Evolutionary conservation across 2,888 invertebrate species (phyloP), one percentile per base, ranked within the genome.

Genomic region (Amphimallon solstitiale): DNA sequence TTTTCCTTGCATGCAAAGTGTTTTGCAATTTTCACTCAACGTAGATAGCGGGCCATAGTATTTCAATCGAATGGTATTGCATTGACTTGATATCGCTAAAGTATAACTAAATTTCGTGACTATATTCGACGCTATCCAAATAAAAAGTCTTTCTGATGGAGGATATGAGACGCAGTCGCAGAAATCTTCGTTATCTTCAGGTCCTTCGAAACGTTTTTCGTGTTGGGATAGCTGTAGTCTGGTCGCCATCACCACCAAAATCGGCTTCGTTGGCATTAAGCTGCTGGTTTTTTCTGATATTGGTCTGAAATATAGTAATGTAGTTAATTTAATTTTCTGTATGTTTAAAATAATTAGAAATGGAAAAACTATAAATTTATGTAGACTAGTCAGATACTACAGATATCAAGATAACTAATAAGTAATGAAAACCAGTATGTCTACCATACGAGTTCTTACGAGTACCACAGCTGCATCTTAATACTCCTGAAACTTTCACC

Each of bases 111-210:
- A 74, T 52, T 74, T 76, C 0, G 76, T 78, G 2, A 66, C 61
- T 21, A 80, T 68, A 69, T 80, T 80, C 0, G 80, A 81, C 0
- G 77, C 75, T 7, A 79, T 68, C 79, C 80, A 81, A 15, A 81
- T 72, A n/a, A 81, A 72, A 23, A 79, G 74, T 64, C 76, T 76
- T 63, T 81, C 80, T 1, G 68, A 38, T 9, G 70, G 62, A 1
- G 67, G 67, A 17, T 62, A 65, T 3, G 56, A 19, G n/a, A 40
- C 63, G 3, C 46, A 43, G 23, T 71, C 69, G 43, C 64, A 65
- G 12, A 40, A 43, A 10, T 63, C 66, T 10, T 72, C 70, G n/a
- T 65, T 63, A 5, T 71, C 70, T 10, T 70, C 68, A 9, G 65
- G 63, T 29, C 45, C 61, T 5, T 65, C 45, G 19, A 60, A 23